These are phyloP conservation scores for Drosophila subpulchrella DNA, from an alignment of 1,140 invertebrate genomes.

Conservation along the genomic window DNA sequence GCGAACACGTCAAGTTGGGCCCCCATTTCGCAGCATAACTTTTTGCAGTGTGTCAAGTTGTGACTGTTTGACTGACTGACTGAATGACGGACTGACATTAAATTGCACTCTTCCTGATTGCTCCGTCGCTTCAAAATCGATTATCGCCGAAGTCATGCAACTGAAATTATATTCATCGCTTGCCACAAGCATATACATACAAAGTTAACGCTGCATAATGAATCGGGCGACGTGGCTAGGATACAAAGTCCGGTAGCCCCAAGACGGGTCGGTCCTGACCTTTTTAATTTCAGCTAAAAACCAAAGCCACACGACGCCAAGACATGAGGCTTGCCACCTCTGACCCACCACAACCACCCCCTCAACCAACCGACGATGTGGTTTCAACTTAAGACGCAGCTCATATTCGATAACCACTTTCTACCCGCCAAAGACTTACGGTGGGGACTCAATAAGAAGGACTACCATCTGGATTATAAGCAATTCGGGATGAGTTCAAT, in stretches of 20 bases:
- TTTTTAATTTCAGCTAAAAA: conserved; percentile 57
- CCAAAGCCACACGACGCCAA: conserved; percentile 59
- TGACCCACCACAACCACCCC: conserved; percentile 44
- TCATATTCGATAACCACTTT: conserved; percentile 80
- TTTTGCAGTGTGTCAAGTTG: conserved; percentile 34
- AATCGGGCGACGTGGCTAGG: conserved; percentile 44
- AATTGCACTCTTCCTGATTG: conserved; percentile 79
- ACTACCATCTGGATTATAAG: not conserved
- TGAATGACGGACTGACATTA: conserved; percentile 55
- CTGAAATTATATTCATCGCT: conserved; percentile 33
- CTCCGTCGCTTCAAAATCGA: conserved; percentile 53
- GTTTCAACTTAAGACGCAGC: conserved; percentile 29
- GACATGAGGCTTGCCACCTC: conserved; percentile 35
- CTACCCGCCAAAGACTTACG: conserved; percentile 54
- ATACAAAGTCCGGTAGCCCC: conserved; percentile 38
- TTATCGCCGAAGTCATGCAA: conserved; percentile 55
- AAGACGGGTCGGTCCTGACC: conserved; percentile 45
- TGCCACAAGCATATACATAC: conserved; percentile 26
- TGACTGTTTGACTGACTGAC: conserved; percentile 32
- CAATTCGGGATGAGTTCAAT: not conserved
- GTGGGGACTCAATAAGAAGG: not conserved
- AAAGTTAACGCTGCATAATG: conserved; percentile 61
- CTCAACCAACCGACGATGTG: conserved; percentile 1
- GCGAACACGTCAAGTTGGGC: conserved; percentile 19
- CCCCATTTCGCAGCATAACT: conserved; percentile 11